Evolutionary conservation across 2,113 vertebrate genomes (phyloP).

Genomic region (Cyphomyrus discorhynchus): DNA sequence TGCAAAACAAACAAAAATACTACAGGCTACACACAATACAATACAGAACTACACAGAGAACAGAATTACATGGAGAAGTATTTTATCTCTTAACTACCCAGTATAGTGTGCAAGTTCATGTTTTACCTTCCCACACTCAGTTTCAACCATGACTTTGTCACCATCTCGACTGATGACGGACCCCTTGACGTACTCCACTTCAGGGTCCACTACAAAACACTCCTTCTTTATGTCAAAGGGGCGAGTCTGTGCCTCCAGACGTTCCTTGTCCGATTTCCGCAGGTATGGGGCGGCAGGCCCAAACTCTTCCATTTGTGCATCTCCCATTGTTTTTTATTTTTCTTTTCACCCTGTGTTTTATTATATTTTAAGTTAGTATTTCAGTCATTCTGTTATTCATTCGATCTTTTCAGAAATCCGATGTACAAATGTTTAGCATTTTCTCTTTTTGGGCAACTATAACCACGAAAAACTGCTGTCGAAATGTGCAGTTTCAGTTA

Average conservation of each 20-base stretch:
- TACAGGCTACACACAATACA: too few species aligned
- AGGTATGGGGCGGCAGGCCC: conserved; percentile 25
- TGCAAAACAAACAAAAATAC: too few species aligned
- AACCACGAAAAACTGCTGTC: neutral
- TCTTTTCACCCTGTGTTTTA: neutral
- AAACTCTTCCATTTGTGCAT: conserved; percentile 51
- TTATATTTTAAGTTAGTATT: neutral
- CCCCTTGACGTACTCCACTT: conserved; percentile 59
- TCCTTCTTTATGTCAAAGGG: neutral
- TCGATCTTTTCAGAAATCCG: neutral
- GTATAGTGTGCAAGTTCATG: conserved; percentile 63
- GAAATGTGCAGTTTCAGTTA: neutral
- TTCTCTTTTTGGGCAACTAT: neutral
- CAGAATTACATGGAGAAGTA: neutral
- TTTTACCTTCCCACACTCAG: conserved; percentile 59
- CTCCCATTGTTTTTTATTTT: conserved; percentile 40
- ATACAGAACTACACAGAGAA: too few species aligned
- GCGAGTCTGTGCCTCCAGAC: neutral
- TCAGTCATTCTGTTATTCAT: neutral
- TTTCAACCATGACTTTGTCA: conserved; percentile 58
- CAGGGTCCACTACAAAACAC: conserved; percentile 55
- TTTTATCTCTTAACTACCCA: conserved; percentile 51
- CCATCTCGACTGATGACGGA: conserved; percentile 51
- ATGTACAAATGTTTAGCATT: neutral
- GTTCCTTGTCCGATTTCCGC: neutral